Conservation (phyloP, 1,140 invertebrate species). For the Caerostris extrusa region DNA sequence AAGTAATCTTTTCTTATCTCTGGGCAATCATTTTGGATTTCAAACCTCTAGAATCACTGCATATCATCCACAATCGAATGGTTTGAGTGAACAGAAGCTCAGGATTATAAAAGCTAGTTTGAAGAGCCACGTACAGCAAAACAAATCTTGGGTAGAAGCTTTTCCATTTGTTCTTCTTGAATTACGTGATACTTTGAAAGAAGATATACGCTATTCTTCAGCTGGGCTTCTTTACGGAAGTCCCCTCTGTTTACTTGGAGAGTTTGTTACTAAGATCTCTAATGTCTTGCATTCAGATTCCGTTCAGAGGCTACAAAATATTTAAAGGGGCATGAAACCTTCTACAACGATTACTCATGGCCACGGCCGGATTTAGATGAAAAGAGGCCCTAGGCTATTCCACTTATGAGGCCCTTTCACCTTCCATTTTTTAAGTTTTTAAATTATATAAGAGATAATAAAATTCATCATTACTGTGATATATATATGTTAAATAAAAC, state of each 20-base stretch:
- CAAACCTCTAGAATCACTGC: background rate
- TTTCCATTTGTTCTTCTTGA: too few species aligned
- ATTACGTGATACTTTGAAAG: background rate
- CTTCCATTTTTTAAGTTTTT: too few species aligned
- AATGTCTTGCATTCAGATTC: background rate
- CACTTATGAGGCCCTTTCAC: too few species aligned
- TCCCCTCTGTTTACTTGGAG: background rate
- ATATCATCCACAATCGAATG: too few species aligned
- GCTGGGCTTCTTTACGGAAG: background rate
- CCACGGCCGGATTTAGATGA: too few species aligned
- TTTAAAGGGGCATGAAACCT: too few species aligned
- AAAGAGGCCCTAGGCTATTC: too few species aligned
- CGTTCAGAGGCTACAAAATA: background rate
- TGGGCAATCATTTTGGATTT: background rate
- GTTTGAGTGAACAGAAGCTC: too few species aligned
- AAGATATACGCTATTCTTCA: background rate
- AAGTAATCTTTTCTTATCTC: conserved; percentile 78
- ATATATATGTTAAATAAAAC: too few species aligned
- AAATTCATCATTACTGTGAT: too few species aligned
- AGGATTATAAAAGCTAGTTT: too few species aligned
- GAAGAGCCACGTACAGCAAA: background rate
- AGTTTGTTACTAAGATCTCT: background rate
- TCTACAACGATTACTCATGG: background rate
- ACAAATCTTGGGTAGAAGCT: background rate
- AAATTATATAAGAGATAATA: too few species aligned